A percentile compares a stretch with the other conserved stretches of the same genome.
Conservation (phyloP, 2,113 vertebrate species). For the Leptobrachium ailaonicum region DNA sequence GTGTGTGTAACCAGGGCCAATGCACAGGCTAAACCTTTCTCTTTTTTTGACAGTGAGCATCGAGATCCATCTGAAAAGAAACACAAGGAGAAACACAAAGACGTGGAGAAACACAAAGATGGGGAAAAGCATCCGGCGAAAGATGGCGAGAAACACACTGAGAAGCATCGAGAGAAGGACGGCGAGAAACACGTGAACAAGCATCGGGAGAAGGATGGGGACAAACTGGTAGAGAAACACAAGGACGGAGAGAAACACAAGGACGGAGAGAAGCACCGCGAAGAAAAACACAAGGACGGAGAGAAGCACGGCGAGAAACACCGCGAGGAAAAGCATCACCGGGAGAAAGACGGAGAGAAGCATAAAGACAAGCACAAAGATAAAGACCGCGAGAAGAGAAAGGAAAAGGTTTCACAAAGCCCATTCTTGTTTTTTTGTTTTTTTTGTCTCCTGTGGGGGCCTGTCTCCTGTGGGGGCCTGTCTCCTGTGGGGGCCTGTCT, state of each 20-base stretch:
- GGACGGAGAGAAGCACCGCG: constrained; percentile 92
- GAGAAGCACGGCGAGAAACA: constrained; percentile 90
- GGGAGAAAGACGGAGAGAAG: constrained; percentile 82
- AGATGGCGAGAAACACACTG: constrained; percentile 84
- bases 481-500: too few relatives aligned
- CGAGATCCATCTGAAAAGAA: constrained; percentile 94
- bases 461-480: not conserved
- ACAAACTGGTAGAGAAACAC: constrained; percentile 94
- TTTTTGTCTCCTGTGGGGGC: not conserved
- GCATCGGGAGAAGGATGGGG: constrained; percentile 89
- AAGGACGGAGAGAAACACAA: constrained; percentile 80
- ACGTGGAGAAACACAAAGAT: constrained; percentile 85
- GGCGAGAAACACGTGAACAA: constrained; percentile 89
- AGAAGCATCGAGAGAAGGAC: constrained; percentile 86
- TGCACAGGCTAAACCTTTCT: constrained; percentile 23
- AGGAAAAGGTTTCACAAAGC: constrained; percentile 82
- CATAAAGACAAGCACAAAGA: constrained; percentile 88
- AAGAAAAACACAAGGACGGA: constrained; percentile 87
- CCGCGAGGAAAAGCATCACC: constrained; percentile 79
- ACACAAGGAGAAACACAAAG: constrained; percentile 90
- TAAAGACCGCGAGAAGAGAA: constrained; percentile 89
- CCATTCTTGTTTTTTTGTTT: not conserved
- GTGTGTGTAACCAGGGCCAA: constrained; percentile 43
- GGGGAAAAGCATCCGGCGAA: constrained; percentile 84
- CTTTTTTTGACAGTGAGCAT: constrained; percentile 77